Base-by-base conservation (phyloP, 2,797 vertebrate species). In the Falco biarmicus region DNA sequence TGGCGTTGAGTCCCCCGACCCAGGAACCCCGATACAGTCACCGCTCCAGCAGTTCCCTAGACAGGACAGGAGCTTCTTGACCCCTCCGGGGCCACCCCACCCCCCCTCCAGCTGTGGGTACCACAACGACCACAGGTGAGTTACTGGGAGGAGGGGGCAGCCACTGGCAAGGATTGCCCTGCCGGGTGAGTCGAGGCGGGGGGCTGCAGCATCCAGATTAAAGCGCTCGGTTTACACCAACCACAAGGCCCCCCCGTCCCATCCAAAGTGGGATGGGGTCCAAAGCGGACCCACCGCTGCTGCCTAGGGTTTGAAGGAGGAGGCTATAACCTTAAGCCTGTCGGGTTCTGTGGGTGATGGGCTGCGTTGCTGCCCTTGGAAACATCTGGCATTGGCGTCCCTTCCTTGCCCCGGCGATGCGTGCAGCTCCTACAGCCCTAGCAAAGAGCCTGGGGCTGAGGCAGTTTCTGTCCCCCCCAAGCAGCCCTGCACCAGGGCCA, bases 11-110 rank as follows among this genome's bases (percentile, higher is more conserved):
- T 98, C 98, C 95, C 98, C 99, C 64, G 98, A 96, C 96, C 98
- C 98, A 4, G 98, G 98, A 96, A 91, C 50, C 64, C 96, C 98
- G 12, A 97, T 98, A 74, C 98, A 99, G 98, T 98, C 99, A 22
- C 98, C 98, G 4, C 98, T 99, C 98, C 99, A 98, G 81, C 98
- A 99, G 97, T 98, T 99, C 96, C 98, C 98, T 87, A 98, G 98
- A 79, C 98, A 98, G 43, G 98, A 99, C 66, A 95, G 98, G 65
- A 98, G 97, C 92, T 99, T 99, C 98, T 98, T 99, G 98, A 99
- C 97, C 96, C 98, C 65, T 95, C 98, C 10, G 80, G 98, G 96
- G 64, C 98, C 92, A 95, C 95, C 74, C 96, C 96, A n/a, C 91
- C 97, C 96, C 97, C 98, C 53, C 74, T 95, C 90, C 98, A 98